phyloP scores from a whole-genome alignment of 1,140 invertebrate species.

The Macrobrachium nipponense region DNA sequence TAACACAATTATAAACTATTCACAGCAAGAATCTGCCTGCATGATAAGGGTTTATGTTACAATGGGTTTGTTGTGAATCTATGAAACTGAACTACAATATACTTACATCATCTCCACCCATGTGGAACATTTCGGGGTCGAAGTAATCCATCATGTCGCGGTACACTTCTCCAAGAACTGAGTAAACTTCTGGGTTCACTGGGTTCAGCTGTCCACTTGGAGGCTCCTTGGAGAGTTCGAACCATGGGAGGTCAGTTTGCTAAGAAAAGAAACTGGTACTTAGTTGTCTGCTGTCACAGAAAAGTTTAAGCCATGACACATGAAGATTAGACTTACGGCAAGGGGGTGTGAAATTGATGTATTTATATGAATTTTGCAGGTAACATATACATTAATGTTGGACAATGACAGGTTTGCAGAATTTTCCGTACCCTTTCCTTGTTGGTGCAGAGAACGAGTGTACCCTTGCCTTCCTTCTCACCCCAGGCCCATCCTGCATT shows the following conservation, averaged over 20 bases:
- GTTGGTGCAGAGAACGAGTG: conserved; percentile 72
- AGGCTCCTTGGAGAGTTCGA: conserved; percentile 77
- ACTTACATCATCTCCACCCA: conserved; percentile 87
- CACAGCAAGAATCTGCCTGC: too few species aligned
- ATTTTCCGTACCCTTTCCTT: conserved; percentile 23
- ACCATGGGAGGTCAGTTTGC: conserved; percentile 24
- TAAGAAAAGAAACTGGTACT: neutral
- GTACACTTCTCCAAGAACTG: conserved; percentile 71
- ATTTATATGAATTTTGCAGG: neutral
- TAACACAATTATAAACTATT: too few species aligned
- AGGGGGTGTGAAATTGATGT: neutral
- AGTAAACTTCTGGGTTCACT: conserved; percentile 79
- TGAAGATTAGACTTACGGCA: neutral
- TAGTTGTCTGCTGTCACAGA: neutral
- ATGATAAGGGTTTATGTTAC: too few species aligned
- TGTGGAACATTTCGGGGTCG: conserved; percentile 77
- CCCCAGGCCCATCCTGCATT: conserved; percentile 87
- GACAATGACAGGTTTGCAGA: neutral
- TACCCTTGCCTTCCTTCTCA: conserved; percentile 73
- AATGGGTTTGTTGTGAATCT: neutral
- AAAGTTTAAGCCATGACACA: neutral
- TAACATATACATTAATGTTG: neutral
- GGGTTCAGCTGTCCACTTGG: conserved; percentile 81
- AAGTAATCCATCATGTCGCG: conserved; percentile 62
- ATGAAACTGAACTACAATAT: neutral